Evolutionary conservation across 2,888 invertebrate species (phyloP).

Genomic region (Idaea biselata): DNA sequence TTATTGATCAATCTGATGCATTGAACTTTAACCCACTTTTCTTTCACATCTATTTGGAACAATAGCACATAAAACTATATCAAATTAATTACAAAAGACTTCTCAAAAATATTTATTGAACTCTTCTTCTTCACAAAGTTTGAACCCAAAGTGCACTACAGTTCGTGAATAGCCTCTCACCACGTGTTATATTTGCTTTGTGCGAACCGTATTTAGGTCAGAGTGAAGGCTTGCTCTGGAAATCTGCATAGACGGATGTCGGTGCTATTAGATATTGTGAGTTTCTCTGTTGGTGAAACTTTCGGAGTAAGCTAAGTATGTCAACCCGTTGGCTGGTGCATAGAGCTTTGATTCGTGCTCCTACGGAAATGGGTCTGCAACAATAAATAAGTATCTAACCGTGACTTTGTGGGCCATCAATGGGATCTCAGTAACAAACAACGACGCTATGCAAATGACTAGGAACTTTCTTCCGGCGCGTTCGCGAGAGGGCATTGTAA

Average conservation of each 20-base stretch:
- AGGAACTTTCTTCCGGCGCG: constrained; percentile 76
- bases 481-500: constrained; percentile 65
- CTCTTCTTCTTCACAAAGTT: too few species aligned
- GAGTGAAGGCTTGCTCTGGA: constrained; percentile 72
- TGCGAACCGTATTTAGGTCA: constrained; percentile 68
- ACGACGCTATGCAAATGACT: constrained; percentile 69
- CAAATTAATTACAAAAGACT: neutral
- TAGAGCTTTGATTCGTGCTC: constrained; percentile 57
- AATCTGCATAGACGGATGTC: constrained; percentile 79
- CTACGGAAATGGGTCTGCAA: constrained; percentile 74
- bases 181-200: constrained; percentile 54
- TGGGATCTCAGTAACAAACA: constrained; percentile 48
- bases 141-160: neutral
- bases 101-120: too few species aligned
- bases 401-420: constrained; percentile 75
- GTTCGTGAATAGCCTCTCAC: constrained; percentile 39
- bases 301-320: constrained; percentile 73
- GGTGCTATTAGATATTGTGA: constrained; percentile 74
- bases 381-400: constrained; percentile 72
- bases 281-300: constrained; percentile 78
- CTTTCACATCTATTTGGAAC: neutral
- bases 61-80: neutral
- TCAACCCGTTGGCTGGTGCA: constrained; percentile 54
- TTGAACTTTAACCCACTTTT: constrained; percentile 27
- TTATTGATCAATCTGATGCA: constrained; percentile 15